Conservation (phyloP, 2,888 invertebrate species). For the Hyposoter didymator region DNA sequence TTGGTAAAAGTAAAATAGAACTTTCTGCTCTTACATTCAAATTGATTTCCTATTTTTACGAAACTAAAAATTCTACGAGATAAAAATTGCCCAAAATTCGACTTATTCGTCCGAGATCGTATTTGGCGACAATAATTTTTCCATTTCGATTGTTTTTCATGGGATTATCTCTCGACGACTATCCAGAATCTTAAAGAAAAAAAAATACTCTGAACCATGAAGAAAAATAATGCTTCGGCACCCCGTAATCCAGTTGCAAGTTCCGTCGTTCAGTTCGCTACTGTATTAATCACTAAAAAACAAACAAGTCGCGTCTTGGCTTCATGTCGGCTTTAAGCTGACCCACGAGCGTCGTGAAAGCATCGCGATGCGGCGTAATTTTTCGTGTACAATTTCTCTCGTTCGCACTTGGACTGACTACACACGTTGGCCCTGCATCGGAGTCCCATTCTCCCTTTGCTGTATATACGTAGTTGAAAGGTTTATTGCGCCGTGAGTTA, state of each 20-base stretch:
- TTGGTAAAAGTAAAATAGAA: too few relatives aligned
- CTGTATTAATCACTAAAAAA: background rate
- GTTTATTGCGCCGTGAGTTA: conserved; percentile 64
- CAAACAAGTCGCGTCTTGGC: background rate
- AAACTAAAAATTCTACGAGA: too few relatives aligned
- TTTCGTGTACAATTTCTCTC: conserved; percentile 48
- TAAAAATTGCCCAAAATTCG: too few relatives aligned
- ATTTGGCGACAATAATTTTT: too few relatives aligned
- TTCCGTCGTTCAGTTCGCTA: background rate
- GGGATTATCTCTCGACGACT: background rate
- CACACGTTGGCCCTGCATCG: background rate
- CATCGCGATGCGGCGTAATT: conserved; percentile 57
- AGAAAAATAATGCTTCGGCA: background rate
- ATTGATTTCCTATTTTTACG: too few relatives aligned
- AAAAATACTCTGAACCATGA: background rate
- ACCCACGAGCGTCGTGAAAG: conserved; percentile 50
- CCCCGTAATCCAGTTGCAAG: background rate
- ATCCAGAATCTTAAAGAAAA: background rate
- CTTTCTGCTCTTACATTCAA: too few relatives aligned
- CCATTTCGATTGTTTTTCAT: too few relatives aligned
- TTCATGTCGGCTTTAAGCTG: conserved; percentile 31
- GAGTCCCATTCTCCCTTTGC: conserved; percentile 17
- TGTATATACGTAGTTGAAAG: conserved; percentile 17
- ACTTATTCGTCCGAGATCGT: too few relatives aligned
- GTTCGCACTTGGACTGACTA: background rate